Conservation (phyloP, 2,113 vertebrate genomes). For the Lagopus muta region DNA sequence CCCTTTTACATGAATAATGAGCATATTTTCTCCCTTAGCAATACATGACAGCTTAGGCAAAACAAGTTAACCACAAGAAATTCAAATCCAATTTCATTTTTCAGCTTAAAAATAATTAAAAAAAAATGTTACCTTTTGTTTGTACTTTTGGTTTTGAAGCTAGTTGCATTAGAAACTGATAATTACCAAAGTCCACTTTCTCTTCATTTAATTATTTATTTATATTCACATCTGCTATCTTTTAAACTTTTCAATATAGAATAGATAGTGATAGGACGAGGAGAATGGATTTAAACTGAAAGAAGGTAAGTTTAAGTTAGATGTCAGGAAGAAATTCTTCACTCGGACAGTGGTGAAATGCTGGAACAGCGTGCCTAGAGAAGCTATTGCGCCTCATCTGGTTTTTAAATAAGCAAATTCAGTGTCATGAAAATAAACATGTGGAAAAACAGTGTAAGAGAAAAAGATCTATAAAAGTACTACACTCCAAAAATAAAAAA, state of each 20-base stretch:
- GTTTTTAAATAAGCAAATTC: background rate
- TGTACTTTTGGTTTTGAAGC: background rate
- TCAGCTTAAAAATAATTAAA: background rate
- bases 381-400: background rate
- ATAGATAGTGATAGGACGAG: too few relatives aligned
- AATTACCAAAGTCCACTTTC: background rate
- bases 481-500: background rate
- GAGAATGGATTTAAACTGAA: too few relatives aligned
- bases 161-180: background rate
- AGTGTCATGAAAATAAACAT: background rate
- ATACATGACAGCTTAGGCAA: background rate
- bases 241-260: background rate
- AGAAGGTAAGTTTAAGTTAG: too few relatives aligned
- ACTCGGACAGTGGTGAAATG: too few relatives aligned
- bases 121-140: background rate
- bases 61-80: background rate
- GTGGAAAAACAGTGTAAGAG: background rate
- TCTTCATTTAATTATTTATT: background rate
- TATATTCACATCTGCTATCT: background rate
- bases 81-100: background rate
- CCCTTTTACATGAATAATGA: background rate
- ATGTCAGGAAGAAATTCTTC: too few relatives aligned
- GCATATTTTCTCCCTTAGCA: background rate
- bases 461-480: background rate
- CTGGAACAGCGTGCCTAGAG: too few relatives aligned